These are phyloP conservation scores for Pangasius larnaudii DNA, from an alignment of 2,797 vertebrate species.

Conservation along the genomic window DNA sequence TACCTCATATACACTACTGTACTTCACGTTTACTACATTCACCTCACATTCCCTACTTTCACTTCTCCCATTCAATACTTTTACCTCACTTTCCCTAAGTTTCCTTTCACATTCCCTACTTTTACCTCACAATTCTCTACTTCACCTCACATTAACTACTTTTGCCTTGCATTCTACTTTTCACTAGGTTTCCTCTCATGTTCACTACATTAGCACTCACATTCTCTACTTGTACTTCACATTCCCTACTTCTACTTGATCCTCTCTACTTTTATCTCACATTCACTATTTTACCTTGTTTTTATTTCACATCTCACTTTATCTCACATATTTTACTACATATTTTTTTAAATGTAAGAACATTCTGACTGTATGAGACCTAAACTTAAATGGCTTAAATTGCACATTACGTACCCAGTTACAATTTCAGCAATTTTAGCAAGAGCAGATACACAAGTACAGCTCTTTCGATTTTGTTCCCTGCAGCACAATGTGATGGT, in stretches of 20 bases:
- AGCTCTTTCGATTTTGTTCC: neutral
- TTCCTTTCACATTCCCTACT: neutral
- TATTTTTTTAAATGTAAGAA: neutral
- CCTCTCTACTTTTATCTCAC: neutral
- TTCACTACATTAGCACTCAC: neutral
- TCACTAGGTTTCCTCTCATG: neutral
- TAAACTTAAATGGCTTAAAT: neutral
- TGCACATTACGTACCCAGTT: too few relatives aligned
- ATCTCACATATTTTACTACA: neutral
- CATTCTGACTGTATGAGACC: neutral
- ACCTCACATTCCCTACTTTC: neutral
- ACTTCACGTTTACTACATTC: too few relatives aligned
- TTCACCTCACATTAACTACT: neutral
- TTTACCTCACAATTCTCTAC: neutral
- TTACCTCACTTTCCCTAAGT: neutral
- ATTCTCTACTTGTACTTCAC: neutral
- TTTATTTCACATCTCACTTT: neutral
- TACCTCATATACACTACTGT: too few relatives aligned
- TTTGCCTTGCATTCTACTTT: too few relatives aligned
- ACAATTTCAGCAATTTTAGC: neutral
- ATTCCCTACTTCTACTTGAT: neutral
- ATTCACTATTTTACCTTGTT: neutral
- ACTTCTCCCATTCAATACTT: neutral
- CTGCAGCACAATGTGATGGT: constrained; percentile 90
- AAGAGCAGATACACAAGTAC: neutral